Evolutionary conservation across 2,113 vertebrate species (phyloP).

Genomic region (Tiliqua scincoides): DNA sequence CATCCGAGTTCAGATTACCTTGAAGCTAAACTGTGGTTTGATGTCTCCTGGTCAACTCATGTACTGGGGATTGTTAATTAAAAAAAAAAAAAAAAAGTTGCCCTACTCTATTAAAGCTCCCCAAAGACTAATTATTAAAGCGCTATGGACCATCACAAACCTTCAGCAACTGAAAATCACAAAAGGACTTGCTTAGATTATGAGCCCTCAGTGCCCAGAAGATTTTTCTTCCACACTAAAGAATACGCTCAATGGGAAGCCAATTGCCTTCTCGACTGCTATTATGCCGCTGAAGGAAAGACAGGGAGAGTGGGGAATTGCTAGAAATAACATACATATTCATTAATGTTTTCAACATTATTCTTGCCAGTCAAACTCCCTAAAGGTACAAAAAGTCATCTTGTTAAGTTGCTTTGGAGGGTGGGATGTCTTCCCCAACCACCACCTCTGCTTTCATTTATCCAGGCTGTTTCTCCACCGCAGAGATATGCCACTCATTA

Average conservation of each 20-base stretch:
- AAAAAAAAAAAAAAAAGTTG: conserved; percentile 79
- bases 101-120: conserved; percentile 78
- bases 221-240: conserved; percentile 66
- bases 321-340: conserved; percentile 16
- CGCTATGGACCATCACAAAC: conserved; percentile 76
- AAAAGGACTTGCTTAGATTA: conserved; percentile 72
- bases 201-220: conserved; percentile 64
- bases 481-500: not conserved
- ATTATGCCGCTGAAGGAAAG: conserved; percentile 49
- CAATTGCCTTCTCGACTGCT: conserved; percentile 59
- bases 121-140: conserved; percentile 81
- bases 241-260: conserved; percentile 58
- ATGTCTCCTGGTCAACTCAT: conserved; percentile 79
- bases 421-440: not conserved
- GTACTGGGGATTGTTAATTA: conserved; percentile 81
- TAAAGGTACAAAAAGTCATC: not conserved
- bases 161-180: conserved; percentile 72
- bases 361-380: conserved; percentile 13
- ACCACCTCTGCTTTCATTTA: not conserved
- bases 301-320: conserved; percentile 31
- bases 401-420: conserved; percentile 3
- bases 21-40: conserved; percentile 75
- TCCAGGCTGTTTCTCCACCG: too few relatives aligned
- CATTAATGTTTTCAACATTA: conserved; percentile 7
- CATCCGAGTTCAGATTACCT: conserved; percentile 72